Conservation (phyloP, 2,797 vertebrate species). For the Mastacembelus armatus region DNA sequence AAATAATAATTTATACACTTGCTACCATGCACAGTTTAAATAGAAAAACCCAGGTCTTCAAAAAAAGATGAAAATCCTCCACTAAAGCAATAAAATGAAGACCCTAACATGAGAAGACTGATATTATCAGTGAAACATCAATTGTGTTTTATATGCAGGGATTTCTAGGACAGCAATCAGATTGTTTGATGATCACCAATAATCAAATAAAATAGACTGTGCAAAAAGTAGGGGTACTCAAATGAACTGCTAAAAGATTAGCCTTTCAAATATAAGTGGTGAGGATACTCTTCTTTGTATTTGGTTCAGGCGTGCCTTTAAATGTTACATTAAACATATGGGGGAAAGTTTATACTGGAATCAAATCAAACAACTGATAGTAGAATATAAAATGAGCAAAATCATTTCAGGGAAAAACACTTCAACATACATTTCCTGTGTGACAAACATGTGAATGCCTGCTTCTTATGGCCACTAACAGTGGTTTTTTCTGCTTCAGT, state of each 20-base stretch:
- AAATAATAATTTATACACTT: not conserved
- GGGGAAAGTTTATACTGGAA: conserved; percentile 13
- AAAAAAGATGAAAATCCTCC: not conserved
- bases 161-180: not conserved
- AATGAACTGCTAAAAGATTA: conserved; percentile 1
- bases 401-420: conserved; percentile 25
- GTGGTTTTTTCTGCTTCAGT: conserved; percentile 8
- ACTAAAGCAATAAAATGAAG: not conserved
- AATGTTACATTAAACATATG: conserved; percentile 20
- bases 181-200: conserved; percentile 10
- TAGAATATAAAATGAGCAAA: conserved; percentile 32
- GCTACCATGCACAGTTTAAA: not conserved
- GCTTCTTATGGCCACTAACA: conserved; percentile 14
- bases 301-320: conserved; percentile 14
- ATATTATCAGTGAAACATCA: not conserved
- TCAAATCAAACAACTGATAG: conserved; percentile 6
- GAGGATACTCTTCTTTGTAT: conserved; percentile 2
- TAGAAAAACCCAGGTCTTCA: too few relatives aligned
- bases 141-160: not conserved
- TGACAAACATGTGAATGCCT: conserved; percentile 6
- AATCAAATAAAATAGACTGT: conserved; percentile 3
- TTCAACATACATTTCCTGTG: conserved; percentile 19
- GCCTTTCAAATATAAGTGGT: not conserved
- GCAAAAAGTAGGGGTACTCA: not conserved
- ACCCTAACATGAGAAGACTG: not conserved